Evolutionary conservation across 2,113 vertebrate genomes (phyloP).

Genomic region (Etia nguti): DNA sequence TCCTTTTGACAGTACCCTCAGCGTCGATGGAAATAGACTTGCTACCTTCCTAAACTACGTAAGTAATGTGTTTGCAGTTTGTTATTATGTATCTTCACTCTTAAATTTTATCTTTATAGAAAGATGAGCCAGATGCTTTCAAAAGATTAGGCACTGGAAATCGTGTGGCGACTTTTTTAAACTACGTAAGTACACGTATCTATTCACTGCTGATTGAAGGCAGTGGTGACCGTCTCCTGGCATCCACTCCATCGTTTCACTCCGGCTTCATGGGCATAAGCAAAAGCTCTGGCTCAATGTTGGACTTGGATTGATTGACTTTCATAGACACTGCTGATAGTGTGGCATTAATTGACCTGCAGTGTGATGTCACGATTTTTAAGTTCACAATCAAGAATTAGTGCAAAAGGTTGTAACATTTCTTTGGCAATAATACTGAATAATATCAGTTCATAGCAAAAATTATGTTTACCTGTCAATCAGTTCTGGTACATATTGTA

Average conservation of each 20-base stretch:
- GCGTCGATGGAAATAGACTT: constrained; percentile 98
- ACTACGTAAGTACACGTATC: constrained; percentile 91
- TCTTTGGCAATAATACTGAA: not conserved
- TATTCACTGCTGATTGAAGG: constrained; percentile 14
- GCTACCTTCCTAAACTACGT: constrained; percentile 99
- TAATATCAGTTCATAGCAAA: not conserved
- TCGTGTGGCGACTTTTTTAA: constrained; percentile 98
- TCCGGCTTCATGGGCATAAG: not conserved
- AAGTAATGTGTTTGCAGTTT: constrained; percentile 78
- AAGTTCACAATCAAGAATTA: not conserved
- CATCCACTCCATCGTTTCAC: not conserved
- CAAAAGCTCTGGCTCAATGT: constrained; percentile 57
- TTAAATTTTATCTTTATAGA: constrained; percentile 96
- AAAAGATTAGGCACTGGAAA: constrained; percentile 99
- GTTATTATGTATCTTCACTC: constrained; percentile 72
- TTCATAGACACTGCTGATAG: not conserved
- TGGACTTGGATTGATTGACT: constrained; percentile 69
- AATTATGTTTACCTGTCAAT: constrained; percentile 30
- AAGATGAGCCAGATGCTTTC: constrained; percentile 98
- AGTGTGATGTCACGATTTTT: not conserved
- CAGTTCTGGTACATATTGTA: constrained; percentile 62
- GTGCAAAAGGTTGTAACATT: not conserved
- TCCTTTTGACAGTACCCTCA: constrained; percentile 95
- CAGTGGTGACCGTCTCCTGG: not conserved
- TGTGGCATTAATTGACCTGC: not conserved